A percentile compares a stretch with the other conserved stretches of the same genome.
These are phyloP conservation scores for Ctenopoma multispine DNA, from an alignment of 2,797 vertebrate species.

Conservation along the genomic window DNA sequence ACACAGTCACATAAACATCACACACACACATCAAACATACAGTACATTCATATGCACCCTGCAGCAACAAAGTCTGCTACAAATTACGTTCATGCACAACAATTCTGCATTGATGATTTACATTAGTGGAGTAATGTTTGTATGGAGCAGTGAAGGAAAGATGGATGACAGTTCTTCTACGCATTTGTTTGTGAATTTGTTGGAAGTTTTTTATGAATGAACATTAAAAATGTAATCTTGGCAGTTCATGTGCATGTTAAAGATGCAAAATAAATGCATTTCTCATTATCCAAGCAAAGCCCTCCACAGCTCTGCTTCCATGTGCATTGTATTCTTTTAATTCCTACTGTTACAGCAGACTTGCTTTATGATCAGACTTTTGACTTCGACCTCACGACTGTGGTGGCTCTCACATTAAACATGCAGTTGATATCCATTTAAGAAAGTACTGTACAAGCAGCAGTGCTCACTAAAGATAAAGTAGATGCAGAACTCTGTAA, in stretches of 20 bases:
- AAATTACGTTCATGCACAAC: constrained; percentile 12
- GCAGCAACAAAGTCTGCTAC: background rate
- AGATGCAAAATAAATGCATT: too few relatives aligned
- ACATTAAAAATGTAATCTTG: too few relatives aligned
- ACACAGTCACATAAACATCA: constrained; percentile 32
- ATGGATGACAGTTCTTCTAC: background rate
- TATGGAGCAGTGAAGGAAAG: background rate
- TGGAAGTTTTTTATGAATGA: too few relatives aligned
- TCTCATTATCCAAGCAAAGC: too few relatives aligned
- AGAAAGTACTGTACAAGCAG: background rate
- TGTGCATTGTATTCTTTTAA: too few relatives aligned
- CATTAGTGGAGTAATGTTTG: background rate
- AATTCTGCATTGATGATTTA: background rate
- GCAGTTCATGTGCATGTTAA: too few relatives aligned
- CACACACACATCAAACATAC: constrained; percentile 24
- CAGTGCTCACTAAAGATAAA: constrained; percentile 1
- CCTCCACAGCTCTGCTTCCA: too few relatives aligned
- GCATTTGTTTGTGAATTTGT: background rate
- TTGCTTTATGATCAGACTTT: too few relatives aligned
- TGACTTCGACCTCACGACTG: too few relatives aligned
- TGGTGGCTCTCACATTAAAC: too few relatives aligned
- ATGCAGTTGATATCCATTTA: background rate
- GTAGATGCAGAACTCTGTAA: constrained; percentile 15
- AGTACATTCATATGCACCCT: constrained; percentile 1
- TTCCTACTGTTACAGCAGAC: too few relatives aligned